Evolutionary conservation across 2,888 invertebrate genomes (phyloP), one percentile per base, ranked within the genome.

Genomic region (Apeira syringaria): DNA sequence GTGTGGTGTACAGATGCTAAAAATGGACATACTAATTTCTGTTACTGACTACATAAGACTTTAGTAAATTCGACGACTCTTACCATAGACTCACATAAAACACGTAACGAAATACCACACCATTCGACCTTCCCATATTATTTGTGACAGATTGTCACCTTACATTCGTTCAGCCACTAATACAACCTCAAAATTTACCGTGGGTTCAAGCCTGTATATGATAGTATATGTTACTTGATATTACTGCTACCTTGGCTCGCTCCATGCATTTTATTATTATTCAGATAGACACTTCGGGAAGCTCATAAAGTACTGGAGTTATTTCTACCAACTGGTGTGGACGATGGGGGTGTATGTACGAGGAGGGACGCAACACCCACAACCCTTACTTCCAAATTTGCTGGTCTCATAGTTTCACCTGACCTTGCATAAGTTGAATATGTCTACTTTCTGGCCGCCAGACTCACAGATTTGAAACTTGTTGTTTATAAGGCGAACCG

Each of bases 211-310:
- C 29, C 51, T 40, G 50, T 51, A 53, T 58, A 54, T 56, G 52
- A 60, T 56, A 63, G 53, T 59, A 49, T 56, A 68, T 64, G 59
- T 70, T 60, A 60, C 56, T 63, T 47, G 53, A 59, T 56, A 59
- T 70, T 62, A 70, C 58, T 55, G 56, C 59, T 56, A 53, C 37
- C 50, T 47, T 53, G 48, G 53, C 36, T 50, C 45, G n/a, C 51
- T 63, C 50, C 56, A 54, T 65, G 63, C 56, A 66, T 62, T 71
- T 74, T 74, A 73, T 68, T 64, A 59, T 65, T 56, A 64, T 64
- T 56, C 60, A 64, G 56, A 62, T 53, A 65, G 66, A 68, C 62
- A 64, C 59, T 53, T 62, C 50, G 56, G 53, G 42, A 42, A 42
- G 47, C 57, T 53, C 63, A 53, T 67, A 67, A 68, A 68, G 58